These are phyloP conservation scores for Chloromyia formosa DNA, from an alignment of 2,888 invertebrate species.

Conservation along the genomic window DNA sequence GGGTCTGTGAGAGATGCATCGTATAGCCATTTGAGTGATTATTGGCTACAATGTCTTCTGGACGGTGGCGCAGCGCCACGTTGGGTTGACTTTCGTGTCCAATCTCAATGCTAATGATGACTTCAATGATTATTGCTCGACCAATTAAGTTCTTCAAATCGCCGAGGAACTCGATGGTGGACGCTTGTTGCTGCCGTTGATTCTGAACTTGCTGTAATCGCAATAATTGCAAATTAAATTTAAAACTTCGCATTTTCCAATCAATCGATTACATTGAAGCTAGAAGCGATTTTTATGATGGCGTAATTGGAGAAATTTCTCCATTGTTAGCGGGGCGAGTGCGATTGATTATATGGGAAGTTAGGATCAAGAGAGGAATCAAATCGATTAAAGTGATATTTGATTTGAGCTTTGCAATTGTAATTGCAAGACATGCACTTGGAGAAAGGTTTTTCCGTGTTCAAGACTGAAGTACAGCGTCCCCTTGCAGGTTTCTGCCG, in stretches of 20 bases:
- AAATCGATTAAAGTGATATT: background rate
- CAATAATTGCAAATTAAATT: conserved; percentile 38
- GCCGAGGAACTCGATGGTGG: no score
- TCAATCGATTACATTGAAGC: conserved; percentile 13
- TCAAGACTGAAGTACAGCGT: no score
- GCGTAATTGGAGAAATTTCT: conserved; percentile 33
- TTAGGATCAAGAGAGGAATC: background rate
- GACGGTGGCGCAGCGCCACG: background rate
- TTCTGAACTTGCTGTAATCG: conserved; percentile 21
- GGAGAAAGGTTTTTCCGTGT: no score
- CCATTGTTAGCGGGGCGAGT: background rate
- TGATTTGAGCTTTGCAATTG: background rate
- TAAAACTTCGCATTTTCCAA: conserved; percentile 27
- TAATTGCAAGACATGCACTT: no score
- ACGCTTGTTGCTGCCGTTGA: background rate
- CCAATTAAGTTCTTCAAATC: conserved; percentile 8
- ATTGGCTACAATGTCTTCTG: background rate
- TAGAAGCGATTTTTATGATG: conserved; percentile 22
- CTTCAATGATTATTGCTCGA: conserved; percentile 18
- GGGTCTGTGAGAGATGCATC: background rate
- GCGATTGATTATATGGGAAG: conserved; percentile 10
- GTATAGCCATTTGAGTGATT: background rate
- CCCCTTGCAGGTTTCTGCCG: no score
- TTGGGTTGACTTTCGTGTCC: conserved; percentile 17
- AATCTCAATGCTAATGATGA: conserved; percentile 29